These are phyloP conservation scores for Chromis chromis DNA, from an alignment of 2,797 vertebrate genomes.

Conservation along the genomic window DNA sequence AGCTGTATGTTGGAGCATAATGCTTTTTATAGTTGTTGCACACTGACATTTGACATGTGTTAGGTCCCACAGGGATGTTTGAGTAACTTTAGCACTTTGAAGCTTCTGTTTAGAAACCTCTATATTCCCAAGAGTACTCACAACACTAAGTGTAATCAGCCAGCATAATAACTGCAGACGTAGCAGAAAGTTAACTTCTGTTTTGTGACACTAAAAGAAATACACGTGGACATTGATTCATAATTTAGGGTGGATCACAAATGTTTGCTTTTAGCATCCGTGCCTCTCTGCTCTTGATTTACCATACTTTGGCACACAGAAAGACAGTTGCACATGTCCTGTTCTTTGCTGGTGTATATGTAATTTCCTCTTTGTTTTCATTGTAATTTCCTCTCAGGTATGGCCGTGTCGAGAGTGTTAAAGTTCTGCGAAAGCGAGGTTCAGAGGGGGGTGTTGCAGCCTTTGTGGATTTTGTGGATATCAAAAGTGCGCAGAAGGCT, in stretches of 20 bases:
- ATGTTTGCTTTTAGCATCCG: not conserved
- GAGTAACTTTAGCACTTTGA: not conserved
- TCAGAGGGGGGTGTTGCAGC: slow-evolving; percentile 99
- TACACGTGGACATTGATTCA: not conserved
- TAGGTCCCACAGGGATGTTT: not conserved
- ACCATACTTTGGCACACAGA: not conserved
- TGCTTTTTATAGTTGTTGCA: slow-evolving; percentile 9
- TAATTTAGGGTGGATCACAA: not conserved
- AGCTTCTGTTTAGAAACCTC: slow-evolving; percentile 1
- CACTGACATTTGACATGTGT: slow-evolving; percentile 5
- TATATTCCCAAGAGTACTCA: not conserved
- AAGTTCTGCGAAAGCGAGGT: slow-evolving; percentile 98
- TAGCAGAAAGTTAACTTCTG: not conserved
- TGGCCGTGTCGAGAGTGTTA: slow-evolving; percentile 99
- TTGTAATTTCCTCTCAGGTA: slow-evolving; percentile 86
- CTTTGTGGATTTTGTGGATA: slow-evolving; percentile 99
- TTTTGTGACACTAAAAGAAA: not conserved
- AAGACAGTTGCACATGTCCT: not conserved
- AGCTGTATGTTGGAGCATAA: not conserved
- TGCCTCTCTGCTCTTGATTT: not conserved
- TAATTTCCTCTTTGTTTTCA: slow-evolving; percentile 52
- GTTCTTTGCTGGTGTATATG: slow-evolving; percentile 20
- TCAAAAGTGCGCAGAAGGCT: slow-evolving; percentile 99
- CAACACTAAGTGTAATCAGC: not conserved
- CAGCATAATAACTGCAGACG: not conserved